Base-by-base conservation (phyloP, 1,140 invertebrate genomes). In the Drosophila watanabei region DNA sequence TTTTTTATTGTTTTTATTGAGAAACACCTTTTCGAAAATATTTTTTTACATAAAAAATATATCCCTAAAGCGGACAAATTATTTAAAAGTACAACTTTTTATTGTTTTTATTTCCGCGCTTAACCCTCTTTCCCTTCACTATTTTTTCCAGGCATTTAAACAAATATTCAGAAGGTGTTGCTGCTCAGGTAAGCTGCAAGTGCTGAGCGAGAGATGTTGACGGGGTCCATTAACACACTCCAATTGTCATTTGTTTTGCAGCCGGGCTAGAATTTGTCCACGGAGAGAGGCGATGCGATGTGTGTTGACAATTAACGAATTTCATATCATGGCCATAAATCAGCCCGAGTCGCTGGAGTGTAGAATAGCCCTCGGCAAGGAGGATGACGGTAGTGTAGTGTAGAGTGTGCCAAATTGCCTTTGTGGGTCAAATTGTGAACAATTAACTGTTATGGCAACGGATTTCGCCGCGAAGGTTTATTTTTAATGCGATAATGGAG, bases 201-300 rank as follows among this genome's bases (percentile, higher is more conserved):
- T 43, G 49, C 33, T 24, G 62, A 57, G 71, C 72, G 48, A 56
- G 62, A 75, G 65, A 75, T 77, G 71, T 51, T 73, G 62, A 58
- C 62, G 43, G 60, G 30, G 45, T 73, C 82, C 60, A 86, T 86
- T 85, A 85, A 85, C 82, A 85, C 82, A 88, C 80, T 87, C 83
- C 81, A 83, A 80, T 88, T 87, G 84, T 87, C 83, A 85, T 85
- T 85, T 87, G 76, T 88, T 87, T 88, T 82, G 79, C 59, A 59
- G 66, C 46, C 52, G 66, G 43, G 60, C 80, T 58, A 68, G 62
- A 82, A 69, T 75, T 72, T 45, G 71, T 51, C 68, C 54, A 51
- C 63, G 66, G 51, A 57, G 41, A 14, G 30, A 33, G 54, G 28
- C 49, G 49, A 48, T 24, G 43, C 46, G 68, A 37, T 61, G 71